A percentile compares a stretch with the other conserved stretches of the same genome.
Evolutionary conservation across 1,140 invertebrate species (phyloP).

Genomic region (Tetramorium simillimum): DNA sequence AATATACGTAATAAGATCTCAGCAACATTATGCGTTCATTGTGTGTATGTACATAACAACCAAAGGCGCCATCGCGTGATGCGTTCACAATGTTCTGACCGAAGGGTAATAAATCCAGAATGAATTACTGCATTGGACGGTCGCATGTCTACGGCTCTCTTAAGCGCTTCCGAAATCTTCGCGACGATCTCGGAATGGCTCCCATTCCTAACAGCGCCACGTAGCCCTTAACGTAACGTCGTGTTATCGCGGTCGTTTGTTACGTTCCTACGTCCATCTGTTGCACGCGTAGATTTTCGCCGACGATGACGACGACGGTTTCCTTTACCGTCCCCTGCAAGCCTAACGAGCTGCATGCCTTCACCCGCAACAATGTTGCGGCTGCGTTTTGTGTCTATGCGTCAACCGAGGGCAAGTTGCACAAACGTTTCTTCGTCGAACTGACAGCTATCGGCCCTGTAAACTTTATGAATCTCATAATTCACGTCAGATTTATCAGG

Average conservation of each 20-base stretch:
- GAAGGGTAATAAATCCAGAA: conserved; percentile 67
- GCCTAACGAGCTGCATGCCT: conserved; percentile 31
- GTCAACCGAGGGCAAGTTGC: not conserved
- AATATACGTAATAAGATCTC: conserved; percentile 58
- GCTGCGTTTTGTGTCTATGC: conserved; percentile 25
- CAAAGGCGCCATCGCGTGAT: conserved; percentile 60
- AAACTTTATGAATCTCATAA: conserved; percentile 26
- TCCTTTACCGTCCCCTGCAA: not conserved
- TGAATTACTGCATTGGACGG: conserved; percentile 60
- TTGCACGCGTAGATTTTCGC: conserved; percentile 54
- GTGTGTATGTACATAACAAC: not conserved
- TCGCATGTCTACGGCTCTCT: conserved; percentile 67
- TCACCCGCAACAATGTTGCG: not conserved
- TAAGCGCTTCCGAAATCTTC: conserved; percentile 68
- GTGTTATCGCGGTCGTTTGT: conserved; percentile 63
- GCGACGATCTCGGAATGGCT: conserved; percentile 65
- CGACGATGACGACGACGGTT: conserved; percentile 31
- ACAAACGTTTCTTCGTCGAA: conserved; percentile 20
- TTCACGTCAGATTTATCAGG: conserved; percentile 10
- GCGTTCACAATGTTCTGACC: conserved; percentile 7
- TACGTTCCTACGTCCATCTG: conserved; percentile 52
- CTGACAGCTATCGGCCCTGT: not conserved
- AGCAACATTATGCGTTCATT: conserved; percentile 11
- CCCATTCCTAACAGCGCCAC: conserved; percentile 19
- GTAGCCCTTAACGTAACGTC: conserved; percentile 29